Evolutionary conservation across 2,888 invertebrate species (phyloP), one percentile per base, ranked within the genome.

Genomic region (Andrena dorsata): DNA sequence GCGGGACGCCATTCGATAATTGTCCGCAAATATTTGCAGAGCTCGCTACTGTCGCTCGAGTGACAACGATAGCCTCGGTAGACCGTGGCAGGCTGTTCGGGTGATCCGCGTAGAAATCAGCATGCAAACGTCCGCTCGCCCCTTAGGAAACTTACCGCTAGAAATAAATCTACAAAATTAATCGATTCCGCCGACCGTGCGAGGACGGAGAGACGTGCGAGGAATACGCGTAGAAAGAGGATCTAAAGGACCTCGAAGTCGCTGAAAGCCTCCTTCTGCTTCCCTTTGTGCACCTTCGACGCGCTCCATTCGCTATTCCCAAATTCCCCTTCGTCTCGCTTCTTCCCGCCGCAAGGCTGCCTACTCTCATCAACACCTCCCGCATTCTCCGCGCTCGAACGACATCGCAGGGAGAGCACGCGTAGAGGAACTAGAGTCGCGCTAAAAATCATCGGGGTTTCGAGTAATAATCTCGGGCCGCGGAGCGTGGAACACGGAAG

Each of bases 81-180:
- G 63, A 76, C 63, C 76, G 78, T 82, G 82, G 78, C 76, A 74
- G 80, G 84, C 75, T 69, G 69, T 49, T 61, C 58, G 66, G 63
- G 61, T 56, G 78, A 83, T 69, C 79, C 72, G 41, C 64, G 47
- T 78, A 63, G 70, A 77, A 84, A 80, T 83, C 66, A 66, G 76
- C 80, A 60, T 65, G 76, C 61, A 69, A 69, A 76, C 65, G 65
- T 73, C 13, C 10, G 63, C 61, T 68, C 35, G 16, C 30, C 65
- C 65, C 51, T 56, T 60, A 60, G 76, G 72, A 77, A 81, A 77
- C 66, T 87, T 76, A 74, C 64, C 20, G 74, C 72, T 84, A 76
- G 68, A 82, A 88, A 82, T 68, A 69, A 88, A 76, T 76, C 76
- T 83, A 84, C 68, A 70, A 86, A 83, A 84, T 79, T 81, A 73